A percentile compares a stretch with the other conserved stretches of the same genome.
phyloP scores from a whole-genome alignment of 2,888 invertebrate genomes.

The Hemaris fuciformis region DNA sequence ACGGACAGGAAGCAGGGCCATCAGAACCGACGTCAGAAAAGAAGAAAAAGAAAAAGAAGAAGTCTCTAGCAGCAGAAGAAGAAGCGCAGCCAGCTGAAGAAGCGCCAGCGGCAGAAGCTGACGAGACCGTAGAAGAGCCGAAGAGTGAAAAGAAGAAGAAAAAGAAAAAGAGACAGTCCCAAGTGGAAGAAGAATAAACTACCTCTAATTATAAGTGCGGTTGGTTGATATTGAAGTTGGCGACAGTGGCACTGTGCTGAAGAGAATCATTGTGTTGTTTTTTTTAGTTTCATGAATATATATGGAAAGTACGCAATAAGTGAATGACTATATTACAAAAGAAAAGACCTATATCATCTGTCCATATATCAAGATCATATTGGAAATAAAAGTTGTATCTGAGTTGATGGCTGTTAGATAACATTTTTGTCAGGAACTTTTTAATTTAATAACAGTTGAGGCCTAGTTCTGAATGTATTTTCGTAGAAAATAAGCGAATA shows the following conservation, averaged over 20 bases:
- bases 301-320: too few relatives aligned
- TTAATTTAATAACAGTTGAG: too few relatives aligned
- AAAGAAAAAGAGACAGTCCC: constrained; percentile 63
- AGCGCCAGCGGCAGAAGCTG: constrained; percentile 31
- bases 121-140: constrained; percentile 41
- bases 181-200: constrained; percentile 52
- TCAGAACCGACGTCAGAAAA: constrained; percentile 61
- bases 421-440: too few relatives aligned
- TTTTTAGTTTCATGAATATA: too few relatives aligned
- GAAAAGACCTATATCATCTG: too few relatives aligned
- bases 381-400: too few relatives aligned
- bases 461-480: too few relatives aligned
- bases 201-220: constrained; percentile 24
- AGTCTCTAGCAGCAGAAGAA: constrained; percentile 24
- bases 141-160: constrained; percentile 68
- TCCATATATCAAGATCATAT: too few relatives aligned
- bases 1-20: constrained; percentile 27
- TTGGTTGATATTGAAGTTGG: not conserved
- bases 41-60: constrained; percentile 50
- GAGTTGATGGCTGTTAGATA: too few relatives aligned
- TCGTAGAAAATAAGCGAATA: too few relatives aligned
- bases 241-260: not conserved
- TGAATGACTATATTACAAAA: too few relatives aligned
- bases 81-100: constrained; percentile 53
- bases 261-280: not conserved